phyloP scores from a whole-genome alignment of 2,113 vertebrate species.

The Actinemys pallida region DNA sequence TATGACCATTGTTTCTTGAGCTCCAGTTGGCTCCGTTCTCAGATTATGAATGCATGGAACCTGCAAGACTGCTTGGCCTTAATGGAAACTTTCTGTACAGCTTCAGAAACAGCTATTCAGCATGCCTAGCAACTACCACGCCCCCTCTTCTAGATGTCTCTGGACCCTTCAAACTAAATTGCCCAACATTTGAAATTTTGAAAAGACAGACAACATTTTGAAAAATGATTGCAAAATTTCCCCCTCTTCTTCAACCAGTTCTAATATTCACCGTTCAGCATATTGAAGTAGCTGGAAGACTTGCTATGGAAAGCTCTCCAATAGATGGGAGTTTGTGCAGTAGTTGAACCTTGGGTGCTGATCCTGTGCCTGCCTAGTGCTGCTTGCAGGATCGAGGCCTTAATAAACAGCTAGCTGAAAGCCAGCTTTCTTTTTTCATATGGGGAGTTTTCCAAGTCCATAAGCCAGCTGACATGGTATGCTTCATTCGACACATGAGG shows the following conservation, averaged over 20 bases:
- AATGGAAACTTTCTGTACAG: not conserved
- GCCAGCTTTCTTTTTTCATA: not conserved
- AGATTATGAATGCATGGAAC: not conserved
- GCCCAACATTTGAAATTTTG: not conserved
- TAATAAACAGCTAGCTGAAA: not conserved
- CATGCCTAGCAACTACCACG: not conserved
- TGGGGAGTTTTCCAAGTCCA: not conserved
- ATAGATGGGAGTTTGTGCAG: not conserved
- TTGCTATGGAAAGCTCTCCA: not conserved
- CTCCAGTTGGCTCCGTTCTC: accelerated
- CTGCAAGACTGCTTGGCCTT: not conserved
- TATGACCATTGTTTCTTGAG: not conserved
- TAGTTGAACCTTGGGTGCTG: not conserved
- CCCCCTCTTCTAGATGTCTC: not conserved
- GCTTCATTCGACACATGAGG: not conserved
- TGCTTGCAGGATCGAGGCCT: not conserved
- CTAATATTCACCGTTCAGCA: not conserved
- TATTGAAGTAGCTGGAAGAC: not conserved
- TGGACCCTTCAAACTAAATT: not conserved
- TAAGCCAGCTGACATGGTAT: not conserved
- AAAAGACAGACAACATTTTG: not conserved
- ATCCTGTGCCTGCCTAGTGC: not conserved
- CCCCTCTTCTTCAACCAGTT: not conserved
- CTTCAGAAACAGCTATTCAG: not conserved
- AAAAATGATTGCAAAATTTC: not conserved